Percentiles rank a stretch among this genome's conserved stretches.
Evolutionary conservation across 2,888 invertebrate species (phyloP).

Genomic region (Geophilus truncorum): DNA sequence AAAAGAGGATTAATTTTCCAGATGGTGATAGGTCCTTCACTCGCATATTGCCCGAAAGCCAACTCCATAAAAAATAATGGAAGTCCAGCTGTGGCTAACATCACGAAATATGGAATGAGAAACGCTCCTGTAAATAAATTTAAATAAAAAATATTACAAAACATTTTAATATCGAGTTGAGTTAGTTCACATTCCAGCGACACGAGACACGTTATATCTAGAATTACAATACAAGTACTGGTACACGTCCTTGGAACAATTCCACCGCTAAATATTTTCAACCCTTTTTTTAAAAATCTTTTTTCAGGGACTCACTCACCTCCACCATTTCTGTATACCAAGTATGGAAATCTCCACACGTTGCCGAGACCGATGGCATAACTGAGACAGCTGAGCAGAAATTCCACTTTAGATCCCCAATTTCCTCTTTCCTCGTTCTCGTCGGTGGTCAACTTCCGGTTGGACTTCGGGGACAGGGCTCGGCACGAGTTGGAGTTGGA

Average conservation of each 20-base stretch:
- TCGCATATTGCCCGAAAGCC: slow-evolving; percentile 52
- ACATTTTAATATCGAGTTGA: not conserved
- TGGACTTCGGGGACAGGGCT: slow-evolving; percentile 4
- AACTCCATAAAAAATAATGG: slow-evolving; percentile 53
- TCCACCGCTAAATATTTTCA: not conserved
- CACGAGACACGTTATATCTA: not conserved
- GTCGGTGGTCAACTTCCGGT: slow-evolving; percentile 38
- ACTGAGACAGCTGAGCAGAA: slow-evolving; percentile 58
- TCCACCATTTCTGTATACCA: slow-evolving; percentile 52
- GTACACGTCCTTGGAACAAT: not conserved
- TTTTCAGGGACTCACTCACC: no score
- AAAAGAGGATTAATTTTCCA: slow-evolving; percentile 54
- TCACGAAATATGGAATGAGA: slow-evolving; percentile 51
- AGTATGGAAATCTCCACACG: slow-evolving; percentile 62
- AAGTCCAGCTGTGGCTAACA: slow-evolving; percentile 51
- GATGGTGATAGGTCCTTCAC: slow-evolving; percentile 52
- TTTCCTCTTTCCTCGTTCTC: slow-evolving; percentile 52
- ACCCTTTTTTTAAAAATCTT: no score
- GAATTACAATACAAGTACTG: no score
- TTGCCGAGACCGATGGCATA: slow-evolving; percentile 60
- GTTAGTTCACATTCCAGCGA: no score
- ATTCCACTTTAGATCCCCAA: slow-evolving; percentile 55
- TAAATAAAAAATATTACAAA: not conserved
- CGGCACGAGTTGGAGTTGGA: no score
- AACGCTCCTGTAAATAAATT: slow-evolving; percentile 51